Percentiles rank a stretch among this genome's conserved stretches.
phyloP scores from a whole-genome alignment of 2,888 invertebrate genomes.

The Hirtodrosophila cameraria region DNA sequence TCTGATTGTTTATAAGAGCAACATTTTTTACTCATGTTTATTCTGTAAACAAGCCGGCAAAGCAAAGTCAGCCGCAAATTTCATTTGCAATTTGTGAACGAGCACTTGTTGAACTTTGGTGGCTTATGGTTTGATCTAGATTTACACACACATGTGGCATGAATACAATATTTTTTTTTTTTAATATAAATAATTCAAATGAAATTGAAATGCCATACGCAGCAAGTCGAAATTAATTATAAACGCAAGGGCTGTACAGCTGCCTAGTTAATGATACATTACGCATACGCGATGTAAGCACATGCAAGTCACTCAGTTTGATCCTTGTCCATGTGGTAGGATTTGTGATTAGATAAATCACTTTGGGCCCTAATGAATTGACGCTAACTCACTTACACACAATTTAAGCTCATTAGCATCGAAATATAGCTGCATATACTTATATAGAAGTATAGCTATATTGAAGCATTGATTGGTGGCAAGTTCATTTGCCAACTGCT shows the following conservation, averaged over 20 bases:
- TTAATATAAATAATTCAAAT: slow-evolving; percentile 35
- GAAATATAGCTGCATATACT: not conserved
- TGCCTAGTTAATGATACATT: slow-evolving; percentile 48
- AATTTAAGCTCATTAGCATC: slow-evolving; percentile 52
- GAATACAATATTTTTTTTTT: slow-evolving; percentile 27
- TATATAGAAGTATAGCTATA: slow-evolving; percentile 4
- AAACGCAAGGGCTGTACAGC: slow-evolving; percentile 3
- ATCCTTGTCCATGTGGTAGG: slow-evolving; percentile 8
- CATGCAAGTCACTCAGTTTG: slow-evolving; percentile 31
- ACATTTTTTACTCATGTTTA: slow-evolving; percentile 67
- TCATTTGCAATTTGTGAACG: slow-evolving; percentile 60
- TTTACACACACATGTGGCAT: slow-evolving; percentile 37
- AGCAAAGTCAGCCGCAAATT: slow-evolving; percentile 57
- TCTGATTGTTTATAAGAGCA: slow-evolving; percentile 74
- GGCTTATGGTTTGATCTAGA: slow-evolving; percentile 2
- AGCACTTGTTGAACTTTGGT: slow-evolving; percentile 70
- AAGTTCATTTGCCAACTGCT: slow-evolving; percentile 25
- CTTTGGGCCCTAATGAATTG: slow-evolving; percentile 43
- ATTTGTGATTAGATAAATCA: slow-evolving; percentile 47
- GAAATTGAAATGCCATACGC: slow-evolving; percentile 59
- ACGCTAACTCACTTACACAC: slow-evolving; percentile 38
- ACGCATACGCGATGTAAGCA: slow-evolving; percentile 44
- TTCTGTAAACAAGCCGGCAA: slow-evolving; percentile 57
- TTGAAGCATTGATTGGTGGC: slow-evolving; percentile 50
- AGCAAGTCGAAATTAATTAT: slow-evolving; percentile 60